A percentile compares a stretch with the other conserved stretches of the same genome.
Evolutionary conservation across 53 echinoderm and acorn worm genomes (phyloP).

Genomic region (Arbacia lixula): DNA sequence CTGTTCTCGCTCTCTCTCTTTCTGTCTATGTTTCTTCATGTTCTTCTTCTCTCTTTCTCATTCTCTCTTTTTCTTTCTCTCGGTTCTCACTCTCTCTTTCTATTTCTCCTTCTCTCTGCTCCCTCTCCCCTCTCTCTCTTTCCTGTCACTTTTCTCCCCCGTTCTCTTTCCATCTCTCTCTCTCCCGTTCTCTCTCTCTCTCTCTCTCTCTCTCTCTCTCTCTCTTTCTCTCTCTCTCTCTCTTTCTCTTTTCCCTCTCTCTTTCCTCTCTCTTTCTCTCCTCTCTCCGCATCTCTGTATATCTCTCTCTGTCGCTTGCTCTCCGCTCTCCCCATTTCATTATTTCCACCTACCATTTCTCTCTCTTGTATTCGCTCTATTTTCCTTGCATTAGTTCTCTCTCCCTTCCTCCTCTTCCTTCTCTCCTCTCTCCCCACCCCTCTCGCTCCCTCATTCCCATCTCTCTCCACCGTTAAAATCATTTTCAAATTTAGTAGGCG

Average conservation of each 20-base stretch:
- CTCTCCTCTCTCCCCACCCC: background rate
- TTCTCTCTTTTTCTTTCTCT: background rate
- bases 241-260: background rate
- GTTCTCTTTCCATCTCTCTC: background rate
- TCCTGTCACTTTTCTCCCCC: background rate
- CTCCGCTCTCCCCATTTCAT: background rate
- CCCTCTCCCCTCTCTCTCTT: background rate
- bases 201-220: background rate
- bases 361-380: background rate
- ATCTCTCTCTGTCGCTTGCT: no score
- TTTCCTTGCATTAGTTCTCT: background rate
- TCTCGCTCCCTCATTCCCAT: background rate
- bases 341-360: background rate
- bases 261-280: background rate
- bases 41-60: background rate
- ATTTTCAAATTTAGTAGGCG: no score
- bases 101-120: background rate
- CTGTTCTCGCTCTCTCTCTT: background rate
- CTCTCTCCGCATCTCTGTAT: background rate
- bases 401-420: background rate
- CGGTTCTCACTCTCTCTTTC: background rate
- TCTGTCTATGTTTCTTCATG: background rate
- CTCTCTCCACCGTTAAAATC: no score
- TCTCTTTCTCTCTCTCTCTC: background rate
- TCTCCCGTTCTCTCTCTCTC: background rate